Evolutionary conservation across 2,113 vertebrate species (phyloP).

Genomic region (Merops nubicus): DNA sequence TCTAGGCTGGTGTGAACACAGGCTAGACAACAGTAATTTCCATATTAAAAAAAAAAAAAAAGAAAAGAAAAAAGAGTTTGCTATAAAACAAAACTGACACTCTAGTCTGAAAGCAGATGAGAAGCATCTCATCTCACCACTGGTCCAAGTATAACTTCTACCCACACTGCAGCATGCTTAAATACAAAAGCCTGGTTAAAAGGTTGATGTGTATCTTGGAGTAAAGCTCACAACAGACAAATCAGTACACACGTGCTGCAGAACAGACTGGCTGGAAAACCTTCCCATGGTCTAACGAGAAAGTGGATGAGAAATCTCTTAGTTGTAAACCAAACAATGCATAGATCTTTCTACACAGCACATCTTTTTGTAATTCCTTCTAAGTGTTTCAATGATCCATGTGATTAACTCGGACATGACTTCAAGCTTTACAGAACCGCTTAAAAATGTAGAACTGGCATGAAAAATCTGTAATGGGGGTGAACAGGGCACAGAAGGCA

Average conservation of each 20-base stretch:
- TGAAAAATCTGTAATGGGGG: conserved; percentile 3
- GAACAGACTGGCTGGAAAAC: background rate
- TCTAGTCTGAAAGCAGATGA: background rate
- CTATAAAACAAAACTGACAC: background rate
- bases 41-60: background rate
- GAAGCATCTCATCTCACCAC: background rate
- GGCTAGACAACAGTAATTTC: background rate
- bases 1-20: background rate
- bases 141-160: background rate
- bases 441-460: background rate
- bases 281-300: background rate
- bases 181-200: background rate
- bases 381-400: background rate
- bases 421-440: background rate
- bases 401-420: background rate
- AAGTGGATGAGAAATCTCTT: background rate
- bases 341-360: background rate
- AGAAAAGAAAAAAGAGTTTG: background rate
- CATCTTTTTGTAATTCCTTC: background rate
- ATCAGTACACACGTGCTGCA: background rate
- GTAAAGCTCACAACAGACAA: background rate
- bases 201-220: background rate
- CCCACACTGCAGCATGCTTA: background rate
- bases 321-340: background rate
- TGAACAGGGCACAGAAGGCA: background rate